Evolutionary conservation across 2,888 invertebrate genomes (phyloP), one percentile per base, ranked within the genome.

Genomic region (Cataglyphis rosenhaueri): DNA sequence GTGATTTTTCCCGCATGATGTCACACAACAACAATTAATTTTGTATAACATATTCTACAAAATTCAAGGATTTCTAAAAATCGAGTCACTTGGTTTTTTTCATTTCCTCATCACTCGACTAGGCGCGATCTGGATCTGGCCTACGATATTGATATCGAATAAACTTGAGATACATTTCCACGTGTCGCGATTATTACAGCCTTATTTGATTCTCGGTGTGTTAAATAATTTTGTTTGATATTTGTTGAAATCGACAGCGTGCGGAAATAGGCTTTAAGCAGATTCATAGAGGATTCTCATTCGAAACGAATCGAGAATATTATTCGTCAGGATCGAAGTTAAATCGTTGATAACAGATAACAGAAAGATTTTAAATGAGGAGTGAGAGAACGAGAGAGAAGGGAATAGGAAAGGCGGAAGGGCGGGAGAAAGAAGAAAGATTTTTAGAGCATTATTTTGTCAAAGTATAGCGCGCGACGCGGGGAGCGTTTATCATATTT

Each of bases 81-180:
- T 10, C 38, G 44, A 70, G 32, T 38, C 25, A 57, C 4, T 57
- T 48, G 68, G 29, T 68, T 68, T 52, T 41, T 59, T 78, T 59
- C 9, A 59, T 44, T 70, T 57, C 3, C 57, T 78, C 21, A 32
- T 78, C 44, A 59, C 21, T 78, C 32, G 78, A 78, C 70, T 57
- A 82, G 59, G 32, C 21, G 61, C 41, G 78, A 81, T 78, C 74
- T 73, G 62, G 83, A 85, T 86, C 85, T 86, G 65, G 83, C 84
- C 82, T 73, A 75, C 55, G 62, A 59, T 73, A 78, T 70, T 41
- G 48, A 71, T 59, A 57, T 68, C 32, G 78, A 52, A 78, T 70
- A 29, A 21, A 41, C 21, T 44, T 71, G 15, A 44, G 35, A 4
- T 15, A 35, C 44, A 70, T n/a, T 44, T 70, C 21, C 57, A 35